Conservation (phyloP, 2,113 vertebrate species). For the Cheirogaleus medius region DNA sequence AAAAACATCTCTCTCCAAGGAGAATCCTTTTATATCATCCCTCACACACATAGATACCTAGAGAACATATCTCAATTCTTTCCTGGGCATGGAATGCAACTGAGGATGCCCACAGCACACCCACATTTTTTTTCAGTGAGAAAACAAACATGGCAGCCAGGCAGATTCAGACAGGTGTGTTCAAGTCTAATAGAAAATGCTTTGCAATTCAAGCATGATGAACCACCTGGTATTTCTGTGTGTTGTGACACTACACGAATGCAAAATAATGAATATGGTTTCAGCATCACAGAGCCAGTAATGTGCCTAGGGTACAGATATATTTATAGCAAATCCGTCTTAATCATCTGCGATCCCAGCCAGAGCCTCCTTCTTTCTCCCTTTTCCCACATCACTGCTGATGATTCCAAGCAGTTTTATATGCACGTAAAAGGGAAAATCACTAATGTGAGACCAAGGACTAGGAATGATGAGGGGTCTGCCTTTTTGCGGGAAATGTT, state of each 20-base stretch:
- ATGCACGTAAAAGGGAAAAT: not conserved
- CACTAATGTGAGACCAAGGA: not conserved
- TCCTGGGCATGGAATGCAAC: not conserved
- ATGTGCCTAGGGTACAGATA: not conserved
- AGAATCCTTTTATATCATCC: not conserved
- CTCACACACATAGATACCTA: not conserved
- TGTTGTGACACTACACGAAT: not conserved
- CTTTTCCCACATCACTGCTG: not conserved
- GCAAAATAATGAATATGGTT: not conserved
- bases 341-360: not conserved
- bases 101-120: not conserved
- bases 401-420: not conserved
- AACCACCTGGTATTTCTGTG: not conserved
- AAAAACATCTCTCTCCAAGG: not conserved
- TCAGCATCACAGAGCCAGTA: not conserved
- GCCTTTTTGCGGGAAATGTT: not conserved
- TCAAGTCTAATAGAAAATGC: not conserved
- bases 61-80: not conserved
- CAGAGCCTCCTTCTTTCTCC: not conserved
- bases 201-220: not conserved
- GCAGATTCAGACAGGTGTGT: not conserved
- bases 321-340: not conserved
- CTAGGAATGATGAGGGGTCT: not conserved
- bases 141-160: not conserved
- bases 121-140: not conserved